These are phyloP conservation scores for Argyrosomus regius DNA, from an alignment of 2,797 vertebrate species.

Conservation along the genomic window DNA sequence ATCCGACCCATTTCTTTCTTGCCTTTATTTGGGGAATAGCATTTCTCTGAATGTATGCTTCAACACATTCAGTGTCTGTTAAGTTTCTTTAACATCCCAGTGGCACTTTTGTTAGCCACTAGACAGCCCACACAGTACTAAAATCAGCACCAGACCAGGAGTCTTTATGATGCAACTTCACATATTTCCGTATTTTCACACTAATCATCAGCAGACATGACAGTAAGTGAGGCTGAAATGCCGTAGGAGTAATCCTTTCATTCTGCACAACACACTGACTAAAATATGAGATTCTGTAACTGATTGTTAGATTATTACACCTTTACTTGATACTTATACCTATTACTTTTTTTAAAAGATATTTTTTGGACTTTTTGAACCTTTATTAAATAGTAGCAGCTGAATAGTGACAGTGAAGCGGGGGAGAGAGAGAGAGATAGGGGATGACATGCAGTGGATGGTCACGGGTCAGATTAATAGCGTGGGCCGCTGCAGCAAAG, in stretches of 20 bases:
- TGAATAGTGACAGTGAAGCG: too few relatives aligned
- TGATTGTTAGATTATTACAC: too few relatives aligned
- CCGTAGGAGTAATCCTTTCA: background rate
- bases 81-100: background rate
- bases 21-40: background rate
- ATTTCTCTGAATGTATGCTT: constrained; percentile 1
- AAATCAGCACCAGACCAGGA: constrained; percentile 12
- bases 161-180: background rate
- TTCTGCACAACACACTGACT: background rate
- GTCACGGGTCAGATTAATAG: too few relatives aligned
- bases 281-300: background rate
- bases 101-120: background rate
- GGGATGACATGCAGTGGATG: too few relatives aligned
- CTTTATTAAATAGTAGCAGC: too few relatives aligned
- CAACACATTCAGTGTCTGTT: background rate
- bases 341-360: too few relatives aligned
- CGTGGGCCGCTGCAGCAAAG: too few relatives aligned
- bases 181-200: constrained; percentile 27
- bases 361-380: too few relatives aligned
- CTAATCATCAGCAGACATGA: constrained; percentile 9
- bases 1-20: background rate
- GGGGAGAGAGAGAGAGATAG: too few relatives aligned
- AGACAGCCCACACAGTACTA: constrained; percentile 1
- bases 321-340: too few relatives aligned
- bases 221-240: background rate